phyloP scores from a whole-genome alignment of 2,113 vertebrate species.

The Limanda limanda region DNA sequence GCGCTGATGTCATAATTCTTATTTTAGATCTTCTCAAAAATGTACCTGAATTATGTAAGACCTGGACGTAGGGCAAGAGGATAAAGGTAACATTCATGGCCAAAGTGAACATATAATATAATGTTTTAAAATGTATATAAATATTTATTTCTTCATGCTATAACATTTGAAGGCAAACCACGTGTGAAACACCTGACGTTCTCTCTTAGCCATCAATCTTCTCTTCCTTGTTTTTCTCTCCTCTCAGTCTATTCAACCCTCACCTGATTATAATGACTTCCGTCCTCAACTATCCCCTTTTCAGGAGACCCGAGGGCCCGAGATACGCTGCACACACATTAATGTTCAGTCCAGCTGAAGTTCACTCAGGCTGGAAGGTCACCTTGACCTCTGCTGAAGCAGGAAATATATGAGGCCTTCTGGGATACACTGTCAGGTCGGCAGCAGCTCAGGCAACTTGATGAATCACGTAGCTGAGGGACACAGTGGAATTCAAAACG shows the following conservation, averaged over 20 bases:
- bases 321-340: conserved; percentile 13
- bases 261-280: conserved; percentile 26
- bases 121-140: not conserved
- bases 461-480: conserved; percentile 45
- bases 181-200: not conserved
- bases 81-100: not conserved
- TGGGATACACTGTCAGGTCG: conserved; percentile 56
- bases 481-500: conserved; percentile 20
- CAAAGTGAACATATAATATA: not conserved
- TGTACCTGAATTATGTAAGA: conserved; percentile 28
- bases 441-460: conserved; percentile 25
- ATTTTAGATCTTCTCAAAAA: conserved; percentile 53
- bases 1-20: conserved; percentile 47
- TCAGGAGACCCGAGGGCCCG: conserved; percentile 21
- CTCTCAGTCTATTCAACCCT: conserved; percentile 16
- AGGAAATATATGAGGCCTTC: conserved; percentile 48
- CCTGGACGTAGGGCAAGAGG: not conserved
- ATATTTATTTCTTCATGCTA: too few species aligned
- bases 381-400: conserved; percentile 57
- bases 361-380: conserved; percentile 68
- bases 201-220: not conserved
- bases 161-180: not conserved
- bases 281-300: conserved; percentile 15
- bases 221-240: not conserved
- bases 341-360: conserved; percentile 35